phyloP scores from a whole-genome alignment of 2,888 invertebrate genomes.

The Perizoma flavofasciatum region DNA sequence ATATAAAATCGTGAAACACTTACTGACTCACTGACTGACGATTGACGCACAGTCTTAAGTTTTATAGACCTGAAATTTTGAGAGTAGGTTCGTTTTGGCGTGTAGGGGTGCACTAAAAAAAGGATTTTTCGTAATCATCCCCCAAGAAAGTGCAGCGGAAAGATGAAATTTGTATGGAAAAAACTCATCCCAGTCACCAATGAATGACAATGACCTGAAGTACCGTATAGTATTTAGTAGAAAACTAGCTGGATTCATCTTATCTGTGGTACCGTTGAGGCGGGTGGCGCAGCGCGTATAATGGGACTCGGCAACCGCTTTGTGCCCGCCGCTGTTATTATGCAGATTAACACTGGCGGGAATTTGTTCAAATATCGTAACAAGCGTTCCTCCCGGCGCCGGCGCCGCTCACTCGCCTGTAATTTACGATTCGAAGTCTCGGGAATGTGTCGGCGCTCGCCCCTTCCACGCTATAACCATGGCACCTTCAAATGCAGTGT shows the following conservation, averaged over 20 bases:
- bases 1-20: too few species aligned
- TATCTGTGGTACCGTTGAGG: conserved; percentile 51
- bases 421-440: conserved; percentile 76
- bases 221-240: background rate
- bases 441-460: conserved; percentile 70
- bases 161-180: too few species aligned
- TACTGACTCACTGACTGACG: too few species aligned
- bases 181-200: background rate
- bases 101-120: too few species aligned
- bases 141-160: too few species aligned
- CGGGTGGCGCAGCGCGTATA: conserved; percentile 77
- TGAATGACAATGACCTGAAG: too few species aligned
- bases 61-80: too few species aligned
- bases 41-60: too few species aligned
- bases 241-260: conserved; percentile 12
- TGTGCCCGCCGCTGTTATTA: conserved; percentile 81
- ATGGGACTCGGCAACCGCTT: conserved; percentile 80
- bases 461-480: conserved; percentile 33
- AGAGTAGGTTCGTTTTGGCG: too few species aligned
- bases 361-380: conserved; percentile 84
- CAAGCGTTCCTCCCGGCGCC: conserved; percentile 80
- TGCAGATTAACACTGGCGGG: conserved; percentile 84
- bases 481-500: conserved; percentile 27
- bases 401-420: conserved; percentile 71
- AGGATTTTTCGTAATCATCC: too few species aligned